Conservation (phyloP, 2,888 invertebrate species). For the Drosophila formosana region DNA sequence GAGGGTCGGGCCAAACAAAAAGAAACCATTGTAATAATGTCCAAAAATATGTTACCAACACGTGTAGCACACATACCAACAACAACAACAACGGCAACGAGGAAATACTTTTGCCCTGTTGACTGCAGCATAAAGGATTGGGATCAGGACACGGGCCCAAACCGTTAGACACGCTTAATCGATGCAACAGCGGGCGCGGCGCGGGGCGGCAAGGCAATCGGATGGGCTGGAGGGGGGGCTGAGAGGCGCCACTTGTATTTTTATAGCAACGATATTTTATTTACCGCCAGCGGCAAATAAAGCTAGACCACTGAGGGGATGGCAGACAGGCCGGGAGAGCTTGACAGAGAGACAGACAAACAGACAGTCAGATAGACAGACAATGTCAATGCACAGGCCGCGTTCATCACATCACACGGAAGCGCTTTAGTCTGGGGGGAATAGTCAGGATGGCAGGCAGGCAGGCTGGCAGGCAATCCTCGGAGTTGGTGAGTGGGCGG, state of each 20-base stretch:
- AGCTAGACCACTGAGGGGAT: conserved; percentile 23
- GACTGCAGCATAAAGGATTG: conserved; percentile 47
- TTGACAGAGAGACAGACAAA: conserved; percentile 1
- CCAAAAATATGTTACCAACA: conserved; percentile 79
- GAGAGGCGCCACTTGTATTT: conserved; percentile 56
- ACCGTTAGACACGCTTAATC: conserved; percentile 71
- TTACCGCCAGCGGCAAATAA: conserved; percentile 81
- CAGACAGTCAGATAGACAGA: conserved; percentile 46
- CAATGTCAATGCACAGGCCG: conserved; percentile 73
- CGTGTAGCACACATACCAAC: conserved; percentile 64
- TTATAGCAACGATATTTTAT: conserved; percentile 76
- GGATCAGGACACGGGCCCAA: conserved; percentile 19
- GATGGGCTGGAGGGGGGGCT: neutral
- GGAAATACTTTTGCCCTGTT: conserved; percentile 52
- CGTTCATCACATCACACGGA: conserved; percentile 69
- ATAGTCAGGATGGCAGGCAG: neutral
- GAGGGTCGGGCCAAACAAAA: conserved; percentile 41
- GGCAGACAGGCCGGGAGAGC: neutral
- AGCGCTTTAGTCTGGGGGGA: conserved; percentile 30
- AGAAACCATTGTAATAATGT: conserved; percentile 75
- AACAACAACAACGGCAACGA: conserved; percentile 35
- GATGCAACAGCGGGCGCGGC: conserved; percentile 51
- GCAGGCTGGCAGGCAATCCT: neutral
- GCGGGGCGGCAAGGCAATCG: too few species aligned
- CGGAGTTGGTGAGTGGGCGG: conserved; percentile 4